Evolutionary conservation across 2,797 vertebrate species (phyloP), one percentile per base, ranked within the genome.

Genomic region (Tapirus indicus): DNA sequence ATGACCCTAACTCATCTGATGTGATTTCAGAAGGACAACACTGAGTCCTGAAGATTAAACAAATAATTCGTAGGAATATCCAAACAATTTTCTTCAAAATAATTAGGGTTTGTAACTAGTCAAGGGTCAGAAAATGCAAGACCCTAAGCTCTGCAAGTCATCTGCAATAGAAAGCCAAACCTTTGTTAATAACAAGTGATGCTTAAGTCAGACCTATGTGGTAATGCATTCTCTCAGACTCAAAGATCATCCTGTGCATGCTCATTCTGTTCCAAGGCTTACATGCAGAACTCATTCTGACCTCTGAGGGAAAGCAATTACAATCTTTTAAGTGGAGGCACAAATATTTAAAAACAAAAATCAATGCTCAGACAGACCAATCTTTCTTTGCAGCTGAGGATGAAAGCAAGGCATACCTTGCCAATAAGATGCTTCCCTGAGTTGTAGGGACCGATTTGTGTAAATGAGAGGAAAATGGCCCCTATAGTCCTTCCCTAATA

Each of bases 301-400:
- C 25, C n/a, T 79, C 66, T 87, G 14, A 71, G 35, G 60, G 78
- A 88, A 90, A 84, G 87, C 71, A 85, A 35, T 25, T 72, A 68
- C 32, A 79, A 32, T 75, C 82, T 89, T 56, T 80, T 89, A 77
- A 64, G 80, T 35, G 68, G 86, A 97, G 86, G 80, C 32, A 94
- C 7, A 77, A 32, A 75, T 75, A 91, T 38, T 83, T 85, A 88
- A 88, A 93, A 79, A 62, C 16, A 95, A 68, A 88, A 88, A 87
- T 74, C 20, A 91, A 78, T 25, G 79, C 71, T 89, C 49, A 64
- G 41, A 87, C 38, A 68, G 77, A 89, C 56, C 16, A 17, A 13
- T 60, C 56, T 75, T 71, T 74, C 38, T 93, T 69, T 79, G 69
- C 23, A 79, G 27, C 66, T 64, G 35, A 88, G 44, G 72, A 13